Conservation (phyloP, 2,113 vertebrate species). For the Xerus inauris region DNA sequence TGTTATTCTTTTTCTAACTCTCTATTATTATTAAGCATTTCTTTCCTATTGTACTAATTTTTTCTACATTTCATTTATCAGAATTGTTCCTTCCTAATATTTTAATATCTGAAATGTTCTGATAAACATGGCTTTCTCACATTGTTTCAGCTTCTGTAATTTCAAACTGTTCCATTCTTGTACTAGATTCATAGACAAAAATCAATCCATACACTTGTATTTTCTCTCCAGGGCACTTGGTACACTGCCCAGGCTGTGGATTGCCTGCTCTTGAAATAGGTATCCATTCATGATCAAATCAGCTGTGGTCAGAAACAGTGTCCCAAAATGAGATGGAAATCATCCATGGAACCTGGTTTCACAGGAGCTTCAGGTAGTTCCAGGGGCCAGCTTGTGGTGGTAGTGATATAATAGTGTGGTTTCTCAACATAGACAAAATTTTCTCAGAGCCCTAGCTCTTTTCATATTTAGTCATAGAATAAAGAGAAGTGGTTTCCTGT, state of each 20-base stretch:
- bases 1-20: background rate
- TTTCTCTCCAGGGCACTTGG: background rate
- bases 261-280: background rate
- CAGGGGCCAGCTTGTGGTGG: fast-evolving
- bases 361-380: background rate
- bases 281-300: background rate
- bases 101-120: background rate
- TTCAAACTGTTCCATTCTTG: background rate
- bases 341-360: background rate
- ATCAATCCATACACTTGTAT: background rate
- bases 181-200: background rate
- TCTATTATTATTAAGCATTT: background rate
- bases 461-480: background rate
- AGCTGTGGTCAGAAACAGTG: background rate
- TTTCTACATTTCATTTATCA: background rate
- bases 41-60: background rate
- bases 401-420: background rate
- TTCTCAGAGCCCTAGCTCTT: background rate
- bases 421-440: background rate
- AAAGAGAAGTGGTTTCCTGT: background rate
- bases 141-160: background rate
- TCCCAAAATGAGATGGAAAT: background rate
- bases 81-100: background rate
- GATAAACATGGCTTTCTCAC: background rate
- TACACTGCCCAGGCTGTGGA: background rate